Percentiles rank a stretch among this genome's conserved stretches.
These are phyloP conservation scores for Reticulitermes speratus DNA, from an alignment of 1,140 invertebrate genomes.

Conservation along the genomic window DNA sequence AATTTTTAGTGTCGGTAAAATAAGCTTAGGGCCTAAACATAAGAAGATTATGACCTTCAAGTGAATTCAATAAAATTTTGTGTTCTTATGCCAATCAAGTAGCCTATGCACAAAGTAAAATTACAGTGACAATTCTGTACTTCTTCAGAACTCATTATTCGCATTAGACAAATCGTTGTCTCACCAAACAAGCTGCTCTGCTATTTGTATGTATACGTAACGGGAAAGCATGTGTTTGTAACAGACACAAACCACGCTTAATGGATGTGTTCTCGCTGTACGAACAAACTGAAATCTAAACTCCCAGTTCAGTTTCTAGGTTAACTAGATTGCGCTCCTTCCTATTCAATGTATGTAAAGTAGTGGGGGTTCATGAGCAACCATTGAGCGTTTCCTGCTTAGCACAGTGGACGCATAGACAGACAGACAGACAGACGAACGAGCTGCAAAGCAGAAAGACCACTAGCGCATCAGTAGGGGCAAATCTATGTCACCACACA, in stretches of 20 bases:
- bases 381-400: constrained; percentile 6
- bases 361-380: background rate
- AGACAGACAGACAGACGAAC: background rate
- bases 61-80: too few species aligned
- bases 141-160: background rate
- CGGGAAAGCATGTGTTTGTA: background rate
- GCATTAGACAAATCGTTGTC: background rate
- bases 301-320: background rate
- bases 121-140: too few species aligned
- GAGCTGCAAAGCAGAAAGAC: background rate
- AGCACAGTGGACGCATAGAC: background rate
- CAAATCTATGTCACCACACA: background rate
- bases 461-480: background rate
- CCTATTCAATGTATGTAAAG: background rate
- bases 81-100: too few species aligned
- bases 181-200: background rate
- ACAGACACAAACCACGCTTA: background rate
- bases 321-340: background rate
- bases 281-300: constrained; percentile 10
- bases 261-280: background rate
- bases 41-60: too few species aligned
- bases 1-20: too few species aligned
- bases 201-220: background rate
- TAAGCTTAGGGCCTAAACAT: too few species aligned
- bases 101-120: too few species aligned